Percentiles rank a stretch among this genome's conserved stretches.
Evolutionary conservation across 64 coral and sea anemone species (phyloP).

Genomic region (Montipora efflorescens): DNA sequence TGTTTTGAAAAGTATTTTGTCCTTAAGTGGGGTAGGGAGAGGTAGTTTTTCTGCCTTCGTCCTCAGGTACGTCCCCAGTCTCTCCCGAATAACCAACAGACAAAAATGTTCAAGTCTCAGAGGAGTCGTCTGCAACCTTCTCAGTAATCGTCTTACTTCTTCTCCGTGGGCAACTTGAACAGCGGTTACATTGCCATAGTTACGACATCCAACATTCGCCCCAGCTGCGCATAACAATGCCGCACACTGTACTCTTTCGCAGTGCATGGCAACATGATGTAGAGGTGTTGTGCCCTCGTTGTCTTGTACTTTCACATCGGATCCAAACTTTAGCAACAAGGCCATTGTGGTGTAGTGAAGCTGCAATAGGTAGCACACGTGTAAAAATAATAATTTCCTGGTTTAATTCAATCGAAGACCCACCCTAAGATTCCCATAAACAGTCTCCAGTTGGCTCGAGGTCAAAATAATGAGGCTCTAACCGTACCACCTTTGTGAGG

Average conservation of each 20-base stretch:
- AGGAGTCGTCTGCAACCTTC: neutral
- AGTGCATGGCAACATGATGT: constrained; percentile 30
- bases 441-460: too few relatives aligned
- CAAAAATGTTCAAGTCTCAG: constrained; percentile 50
- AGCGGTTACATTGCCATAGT: constrained; percentile 43
- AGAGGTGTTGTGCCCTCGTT: constrained; percentile 34
- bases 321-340: constrained; percentile 78
- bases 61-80: constrained; percentile 15
- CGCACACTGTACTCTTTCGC: constrained; percentile 41
- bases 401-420: neutral
- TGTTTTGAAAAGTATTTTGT: constrained; percentile 67
- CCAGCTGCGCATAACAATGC: constrained; percentile 57
- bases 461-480: too few relatives aligned
- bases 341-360: constrained; percentile 58
- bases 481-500: too few relatives aligned
- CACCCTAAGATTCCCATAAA: too few relatives aligned
- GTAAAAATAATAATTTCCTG: neutral
- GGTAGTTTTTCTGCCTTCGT: neutral
- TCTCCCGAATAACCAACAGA: constrained; percentile 50
- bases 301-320: constrained; percentile 51
- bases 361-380: neutral
- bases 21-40: constrained; percentile 35
- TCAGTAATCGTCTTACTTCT: constrained; percentile 15
- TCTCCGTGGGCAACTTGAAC: neutral
- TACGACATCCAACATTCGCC: neutral